Conservation (phyloP, 2,797 vertebrate species). For the Hyperoplus immaculatus region DNA sequence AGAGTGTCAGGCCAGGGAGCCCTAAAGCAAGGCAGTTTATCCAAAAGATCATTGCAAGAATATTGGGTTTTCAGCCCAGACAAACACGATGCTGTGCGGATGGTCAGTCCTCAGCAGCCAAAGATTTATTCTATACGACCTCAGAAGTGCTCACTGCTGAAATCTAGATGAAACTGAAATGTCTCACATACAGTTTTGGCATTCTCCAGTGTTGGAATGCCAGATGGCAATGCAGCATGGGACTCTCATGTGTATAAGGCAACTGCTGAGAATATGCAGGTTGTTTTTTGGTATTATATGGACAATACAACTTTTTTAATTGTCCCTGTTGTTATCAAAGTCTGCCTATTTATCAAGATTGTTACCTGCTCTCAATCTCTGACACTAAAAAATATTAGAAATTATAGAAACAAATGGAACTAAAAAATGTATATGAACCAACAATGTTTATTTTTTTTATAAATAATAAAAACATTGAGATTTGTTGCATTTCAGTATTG, state of each 20-base stretch:
- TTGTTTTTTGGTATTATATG: too few relatives aligned
- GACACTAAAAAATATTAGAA: too few relatives aligned
- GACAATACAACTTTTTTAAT: too few relatives aligned
- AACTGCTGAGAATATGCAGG: not conserved
- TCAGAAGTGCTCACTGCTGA: not conserved
- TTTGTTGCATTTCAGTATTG: not conserved
- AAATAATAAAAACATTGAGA: not conserved
- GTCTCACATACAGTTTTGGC: not conserved
- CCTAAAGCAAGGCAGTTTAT: constrained; percentile 19
- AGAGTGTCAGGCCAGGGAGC: not conserved
- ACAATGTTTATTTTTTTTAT: too few relatives aligned
- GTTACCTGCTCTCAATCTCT: too few relatives aligned
- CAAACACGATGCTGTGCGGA: not conserved
- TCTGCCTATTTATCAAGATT: too few relatives aligned
- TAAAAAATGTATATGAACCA: too few relatives aligned
- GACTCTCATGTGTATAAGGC: not conserved
- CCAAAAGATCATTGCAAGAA: constrained; percentile 16
- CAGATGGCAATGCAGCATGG: not conserved
- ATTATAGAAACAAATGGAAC: too few relatives aligned
- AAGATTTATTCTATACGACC: not conserved
- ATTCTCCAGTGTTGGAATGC: constrained; percentile 9
- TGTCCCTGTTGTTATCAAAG: too few relatives aligned
- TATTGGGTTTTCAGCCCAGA: constrained; percentile 13
- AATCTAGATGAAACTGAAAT: constrained; percentile 30
- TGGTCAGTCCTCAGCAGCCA: not conserved